Base-by-base conservation (phyloP, 2,113 vertebrate species). In the Microcebus murinus region DNA sequence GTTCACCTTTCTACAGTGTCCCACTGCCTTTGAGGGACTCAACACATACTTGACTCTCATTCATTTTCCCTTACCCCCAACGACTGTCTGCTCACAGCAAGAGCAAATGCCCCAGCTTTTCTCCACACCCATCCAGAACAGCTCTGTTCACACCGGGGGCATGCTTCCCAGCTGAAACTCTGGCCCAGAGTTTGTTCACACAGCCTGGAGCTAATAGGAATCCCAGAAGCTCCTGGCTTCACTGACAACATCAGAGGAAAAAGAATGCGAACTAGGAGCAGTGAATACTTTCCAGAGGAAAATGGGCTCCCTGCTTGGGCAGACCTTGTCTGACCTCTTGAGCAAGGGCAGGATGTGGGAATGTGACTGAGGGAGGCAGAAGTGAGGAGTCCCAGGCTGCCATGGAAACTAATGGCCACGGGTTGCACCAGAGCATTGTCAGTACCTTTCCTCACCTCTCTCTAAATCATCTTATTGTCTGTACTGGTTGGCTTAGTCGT, bases 241-340 rank as follows among this genome's bases (percentile, higher is more conserved):
- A 63, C 65, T 31, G 59, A 96, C 82, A 94, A 87, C 45, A 93
- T 52, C 50, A 84, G 89, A 76, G 52, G 39, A 63, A 63, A 73
- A 98, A 95, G 91, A 97, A 94, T 93, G 93, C 39, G 87, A 81
- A 91, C 80, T 39, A 89, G 84, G 39, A 95, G 68, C 86, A 89
- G 80, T 9, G 48, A 93, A 96, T 91, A 82, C 42, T 93, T 96
- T 96, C 87, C 93, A 95, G 76, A 93, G 92, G 97, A 96, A 97
- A 96, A 87, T 52, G 42, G 86, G 74, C 95, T 97, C 65, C 23
- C 61, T 52, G 57, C 96, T 95, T 36, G 52, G 61, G 57, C 27
- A 95, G 96, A 94, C 96, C 96, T 97, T 71, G 81, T 36, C 67
- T 96, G 88, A 97, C 94, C 93, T 91, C 63, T 59, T 73, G 45